phyloP scores from a whole-genome alignment of 1,140 invertebrate species.

The Pseudomyrmex concolor region DNA sequence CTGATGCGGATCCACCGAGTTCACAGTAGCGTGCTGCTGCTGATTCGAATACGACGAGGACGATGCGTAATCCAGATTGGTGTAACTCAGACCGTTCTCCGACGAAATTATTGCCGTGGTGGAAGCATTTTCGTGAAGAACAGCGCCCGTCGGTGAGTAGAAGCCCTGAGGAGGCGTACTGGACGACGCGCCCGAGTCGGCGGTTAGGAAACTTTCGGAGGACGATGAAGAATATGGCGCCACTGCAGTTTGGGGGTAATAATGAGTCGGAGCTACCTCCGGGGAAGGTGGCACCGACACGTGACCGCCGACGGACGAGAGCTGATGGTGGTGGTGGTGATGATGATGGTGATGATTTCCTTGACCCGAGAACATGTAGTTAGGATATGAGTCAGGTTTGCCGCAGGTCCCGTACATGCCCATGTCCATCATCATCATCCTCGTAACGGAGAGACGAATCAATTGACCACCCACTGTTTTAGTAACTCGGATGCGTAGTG shows the following conservation, averaged over 20 bases:
- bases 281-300: slow-evolving; percentile 79
- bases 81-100: slow-evolving; percentile 94
- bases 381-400: slow-evolving; percentile 85
- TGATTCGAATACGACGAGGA: slow-evolving; percentile 76
- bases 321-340: slow-evolving; percentile 70
- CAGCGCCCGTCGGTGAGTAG: slow-evolving; percentile 79
- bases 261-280: slow-evolving; percentile 80
- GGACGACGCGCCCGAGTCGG: slow-evolving; percentile 77
- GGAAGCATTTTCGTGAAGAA: slow-evolving; percentile 83
- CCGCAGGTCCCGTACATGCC: slow-evolving; percentile 89
- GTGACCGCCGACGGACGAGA: slow-evolving; percentile 75
- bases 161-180: slow-evolving; percentile 79
- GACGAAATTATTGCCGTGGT: slow-evolving; percentile 93
- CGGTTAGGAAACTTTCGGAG: slow-evolving; percentile 76
- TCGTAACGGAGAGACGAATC: slow-evolving; percentile 75
- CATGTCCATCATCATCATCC: slow-evolving; percentile 90
- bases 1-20: slow-evolving; percentile 73
- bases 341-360: slow-evolving; percentile 76
- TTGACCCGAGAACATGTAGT: slow-evolving; percentile 81
- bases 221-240: slow-evolving; percentile 79
- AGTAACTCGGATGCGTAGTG: slow-evolving; percentile 14
- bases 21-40: slow-evolving; percentile 66
- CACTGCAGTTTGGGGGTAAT: slow-evolving; percentile 82
- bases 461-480: slow-evolving; percentile 67
- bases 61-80: slow-evolving; percentile 92